These are phyloP conservation scores for Drosophila repleta DNA, from an alignment of 1,140 invertebrate genomes.

Conservation along the genomic window DNA sequence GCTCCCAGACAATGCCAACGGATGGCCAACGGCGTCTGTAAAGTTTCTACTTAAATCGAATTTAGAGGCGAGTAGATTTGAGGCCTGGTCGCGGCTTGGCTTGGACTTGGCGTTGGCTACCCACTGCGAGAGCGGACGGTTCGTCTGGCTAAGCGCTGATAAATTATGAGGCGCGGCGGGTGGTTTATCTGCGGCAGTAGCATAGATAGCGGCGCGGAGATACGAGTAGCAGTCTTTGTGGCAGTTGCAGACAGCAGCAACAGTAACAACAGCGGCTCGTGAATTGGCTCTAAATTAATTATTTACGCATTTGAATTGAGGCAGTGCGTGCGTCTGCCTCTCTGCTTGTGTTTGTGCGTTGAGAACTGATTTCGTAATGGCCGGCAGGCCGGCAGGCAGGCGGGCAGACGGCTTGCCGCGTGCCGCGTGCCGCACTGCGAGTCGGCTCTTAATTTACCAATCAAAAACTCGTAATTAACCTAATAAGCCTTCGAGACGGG, in stretches of 20 bases:
- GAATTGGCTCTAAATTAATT: conserved; percentile 80
- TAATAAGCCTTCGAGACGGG: conserved; percentile 70
- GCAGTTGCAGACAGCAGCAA: conserved; percentile 20
- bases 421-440: conserved; percentile 58
- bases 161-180: conserved; percentile 71
- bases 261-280: conserved; percentile 50
- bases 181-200: conserved; percentile 64
- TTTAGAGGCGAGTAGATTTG: not conserved
- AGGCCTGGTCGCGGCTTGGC: too few relatives aligned
- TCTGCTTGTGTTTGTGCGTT: conserved; percentile 32
- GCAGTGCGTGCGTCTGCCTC: conserved; percentile 37
- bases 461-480: conserved; percentile 81
- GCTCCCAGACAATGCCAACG: not conserved
- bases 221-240: conserved; percentile 1
- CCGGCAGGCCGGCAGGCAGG: conserved; percentile 25
- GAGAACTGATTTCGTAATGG: conserved; percentile 76
- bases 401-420: conserved; percentile 46
- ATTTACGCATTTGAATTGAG: conserved; percentile 79
- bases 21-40: conserved; percentile 1
- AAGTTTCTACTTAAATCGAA: conserved; percentile 3
- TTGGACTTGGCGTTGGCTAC: conserved; percentile 15
- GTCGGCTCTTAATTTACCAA: conserved; percentile 75
- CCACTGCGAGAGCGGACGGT: conserved; percentile 24
- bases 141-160: conserved; percentile 19
- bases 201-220: conserved; percentile 25